Conservation (phyloP, 2,797 vertebrate species). For the Scolopax bukidnonensis region DNA sequence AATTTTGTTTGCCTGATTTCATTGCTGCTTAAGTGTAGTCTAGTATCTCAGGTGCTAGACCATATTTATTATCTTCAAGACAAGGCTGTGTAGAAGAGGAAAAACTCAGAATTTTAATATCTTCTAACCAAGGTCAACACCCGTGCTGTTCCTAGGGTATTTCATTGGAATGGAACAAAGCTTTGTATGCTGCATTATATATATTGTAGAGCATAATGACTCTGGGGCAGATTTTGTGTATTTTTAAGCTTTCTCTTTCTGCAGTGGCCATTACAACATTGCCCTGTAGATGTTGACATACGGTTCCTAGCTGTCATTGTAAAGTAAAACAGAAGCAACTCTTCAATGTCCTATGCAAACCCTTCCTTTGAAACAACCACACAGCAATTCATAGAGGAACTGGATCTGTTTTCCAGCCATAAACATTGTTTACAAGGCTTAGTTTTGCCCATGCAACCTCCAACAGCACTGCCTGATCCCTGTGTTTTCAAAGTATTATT, state of each 20-base stretch:
- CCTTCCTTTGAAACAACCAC: not conserved
- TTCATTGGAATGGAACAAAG: not conserved
- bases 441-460: not conserved
- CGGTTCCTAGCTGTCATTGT: not conserved
- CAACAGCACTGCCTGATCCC: not conserved
- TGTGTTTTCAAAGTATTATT: not conserved
- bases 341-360: not conserved
- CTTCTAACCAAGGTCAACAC: not conserved
- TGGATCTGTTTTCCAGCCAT: not conserved
- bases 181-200: not conserved
- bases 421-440: not conserved
- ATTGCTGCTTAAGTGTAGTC: not conserved
- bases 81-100: not conserved
- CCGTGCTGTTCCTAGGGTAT: not conserved
- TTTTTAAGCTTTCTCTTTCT: not conserved
- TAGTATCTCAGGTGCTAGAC: not conserved
- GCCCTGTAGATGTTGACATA: not conserved
- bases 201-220: not conserved
- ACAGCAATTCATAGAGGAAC: not conserved
- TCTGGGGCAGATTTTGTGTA: not conserved
- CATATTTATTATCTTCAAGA: not conserved
- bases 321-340: not conserved
- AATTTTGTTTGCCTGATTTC: constrained; percentile 10
- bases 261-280: rapidly evolving
- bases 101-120: not conserved